phyloP scores from a whole-genome alignment of 2,113 vertebrate species.

The Lepus timidus region DNA sequence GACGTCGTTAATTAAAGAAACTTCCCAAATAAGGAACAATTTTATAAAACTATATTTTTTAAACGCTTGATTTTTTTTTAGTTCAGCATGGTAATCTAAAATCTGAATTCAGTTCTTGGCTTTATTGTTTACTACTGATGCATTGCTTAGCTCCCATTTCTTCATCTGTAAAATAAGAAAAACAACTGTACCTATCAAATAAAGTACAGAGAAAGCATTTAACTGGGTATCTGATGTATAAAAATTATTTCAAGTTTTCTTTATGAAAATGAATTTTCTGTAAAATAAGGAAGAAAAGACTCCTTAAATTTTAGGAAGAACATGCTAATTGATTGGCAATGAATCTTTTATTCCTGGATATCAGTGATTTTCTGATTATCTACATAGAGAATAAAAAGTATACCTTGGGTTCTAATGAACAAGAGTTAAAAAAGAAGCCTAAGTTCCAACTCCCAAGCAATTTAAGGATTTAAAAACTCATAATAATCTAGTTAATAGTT shows the following conservation, averaged over 20 bases:
- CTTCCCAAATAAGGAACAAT: not conserved
- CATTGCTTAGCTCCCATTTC: not conserved
- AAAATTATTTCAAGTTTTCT: slow-evolving; percentile 20
- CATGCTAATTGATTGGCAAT: not conserved
- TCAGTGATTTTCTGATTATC: not conserved
- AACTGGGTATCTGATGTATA: not conserved
- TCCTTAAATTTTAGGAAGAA: not conserved
- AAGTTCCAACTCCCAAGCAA: slow-evolving; percentile 12
- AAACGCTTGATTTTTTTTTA: not conserved
- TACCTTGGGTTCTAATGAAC: not conserved
- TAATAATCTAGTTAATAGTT: not conserved
- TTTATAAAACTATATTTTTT: not conserved
- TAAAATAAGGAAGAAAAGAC: slow-evolving; percentile 28
- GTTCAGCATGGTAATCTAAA: slow-evolving; percentile 18
- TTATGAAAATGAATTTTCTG: not conserved
- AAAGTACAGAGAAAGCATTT: not conserved
- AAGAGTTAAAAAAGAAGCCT: slow-evolving; percentile 5
- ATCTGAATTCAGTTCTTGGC: not conserved
- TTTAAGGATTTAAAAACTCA: not conserved
- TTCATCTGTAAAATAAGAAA: slow-evolving; percentile 23
- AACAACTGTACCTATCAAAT: not conserved
- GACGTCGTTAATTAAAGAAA: not conserved
- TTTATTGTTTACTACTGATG: not conserved
- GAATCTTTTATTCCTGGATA: not conserved
- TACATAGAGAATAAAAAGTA: slow-evolving; percentile 1